Evolutionary conservation across 2,797 vertebrate species (phyloP), one percentile per base, ranked within the genome.

Genomic region (Lepus oiostolus): DNA sequence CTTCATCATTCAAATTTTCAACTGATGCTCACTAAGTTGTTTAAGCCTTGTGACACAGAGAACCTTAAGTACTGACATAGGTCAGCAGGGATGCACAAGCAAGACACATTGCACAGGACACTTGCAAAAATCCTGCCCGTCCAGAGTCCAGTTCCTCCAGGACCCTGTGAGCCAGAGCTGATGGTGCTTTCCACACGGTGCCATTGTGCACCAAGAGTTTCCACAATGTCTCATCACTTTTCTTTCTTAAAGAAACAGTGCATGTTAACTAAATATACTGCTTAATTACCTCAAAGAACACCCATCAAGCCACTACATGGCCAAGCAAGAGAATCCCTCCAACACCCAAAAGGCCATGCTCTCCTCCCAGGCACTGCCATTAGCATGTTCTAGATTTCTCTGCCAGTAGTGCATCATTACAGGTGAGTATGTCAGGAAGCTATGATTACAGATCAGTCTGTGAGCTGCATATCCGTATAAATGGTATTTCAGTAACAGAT

Each of bases 1-100:
- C 90, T 65, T 92, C 77, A 30, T 60, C 38, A 50, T 32, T 82
- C 84, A 70, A 22, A 87, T 63, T 85, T 94, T 93, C 84, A 90
- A 85, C 14, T 28, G 5, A 54, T 72, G 38, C 22, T 90, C 89
- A 87, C 60, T 50, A 42, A 93, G 17, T n/a, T 90, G 6, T 81
- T 92, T 24, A 74, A 90, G 2, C 16, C 8, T 94, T 81, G 71
- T 84, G 89, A 85, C 9, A 32, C 17, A 42, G 38, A 67, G 26
- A 72, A 71, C 75, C 70, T 83, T 80, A 77, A 68, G 26, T 60
- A 76, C 81, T 42, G 52, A 35, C 67, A 38, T 42, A 67, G 21
- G 81, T 58, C 65, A 22, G 71, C 72, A 65, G 60, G n/a, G 89
- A 26, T 17, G 67, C 21, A 4, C 22, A 83, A 79, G 6, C 42